Conservation (phyloP, 2,888 invertebrate genomes). For the Rotaria magnacalcarata region DNA sequence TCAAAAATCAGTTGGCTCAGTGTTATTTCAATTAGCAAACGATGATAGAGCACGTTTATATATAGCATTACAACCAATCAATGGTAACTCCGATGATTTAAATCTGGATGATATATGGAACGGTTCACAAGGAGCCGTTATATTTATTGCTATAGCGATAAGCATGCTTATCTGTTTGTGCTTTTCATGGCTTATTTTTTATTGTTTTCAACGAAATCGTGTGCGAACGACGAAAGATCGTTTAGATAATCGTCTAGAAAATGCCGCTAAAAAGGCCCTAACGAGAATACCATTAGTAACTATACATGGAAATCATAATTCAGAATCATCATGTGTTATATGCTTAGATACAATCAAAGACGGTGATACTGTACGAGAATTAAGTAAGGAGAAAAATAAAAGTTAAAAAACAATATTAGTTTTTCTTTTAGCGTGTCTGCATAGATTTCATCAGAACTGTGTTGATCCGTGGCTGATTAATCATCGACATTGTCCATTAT, state of each 20-base stretch:
- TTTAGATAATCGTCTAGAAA: conserved; percentile 77
- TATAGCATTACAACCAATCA: neutral
- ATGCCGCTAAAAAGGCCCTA: conserved; percentile 85
- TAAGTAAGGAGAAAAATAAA: neutral
- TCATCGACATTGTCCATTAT: conserved; percentile 33
- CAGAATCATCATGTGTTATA: conserved; percentile 37
- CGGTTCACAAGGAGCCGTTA: neutral
- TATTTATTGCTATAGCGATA: conserved; percentile 90
- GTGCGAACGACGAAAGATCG: conserved; percentile 90
- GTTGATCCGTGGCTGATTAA: conserved; percentile 27
- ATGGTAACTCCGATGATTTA: neutral
- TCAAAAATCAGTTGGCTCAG: neutral
- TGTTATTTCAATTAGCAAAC: neutral
- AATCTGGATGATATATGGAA: neutral
- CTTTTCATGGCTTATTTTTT: conserved; percentile 87
- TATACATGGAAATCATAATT: conserved; percentile 58
- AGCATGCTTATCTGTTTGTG: conserved; percentile 90
- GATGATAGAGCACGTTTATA: neutral
- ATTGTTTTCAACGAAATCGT: conserved; percentile 86
- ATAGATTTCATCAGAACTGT: conserved; percentile 26
- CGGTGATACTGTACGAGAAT: conserved; percentile 36
- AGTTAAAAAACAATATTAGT: neutral
- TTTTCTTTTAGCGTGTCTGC: neutral
- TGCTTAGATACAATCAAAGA: conserved; percentile 39
- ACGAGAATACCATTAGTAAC: conserved; percentile 85